Conservation (phyloP, 2,113 vertebrate species). For the Megaleporinus macrocephalus region DNA sequence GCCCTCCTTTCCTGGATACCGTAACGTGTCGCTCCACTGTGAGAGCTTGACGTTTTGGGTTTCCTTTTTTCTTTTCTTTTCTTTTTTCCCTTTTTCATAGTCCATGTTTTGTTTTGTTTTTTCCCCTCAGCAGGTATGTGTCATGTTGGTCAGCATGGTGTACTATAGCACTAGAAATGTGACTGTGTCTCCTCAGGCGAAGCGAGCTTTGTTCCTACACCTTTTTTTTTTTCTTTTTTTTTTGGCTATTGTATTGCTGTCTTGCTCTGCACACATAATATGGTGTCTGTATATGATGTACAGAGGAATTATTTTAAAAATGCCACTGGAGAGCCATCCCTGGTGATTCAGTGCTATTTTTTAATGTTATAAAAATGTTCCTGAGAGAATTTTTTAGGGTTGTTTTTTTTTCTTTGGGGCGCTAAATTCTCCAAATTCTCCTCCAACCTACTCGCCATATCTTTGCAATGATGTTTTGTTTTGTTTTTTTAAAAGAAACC, state of each 20-base stretch:
- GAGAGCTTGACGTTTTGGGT: neutral
- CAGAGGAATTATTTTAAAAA: conserved; percentile 84
- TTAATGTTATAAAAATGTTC: conserved; percentile 34
- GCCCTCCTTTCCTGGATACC: conserved; percentile 29
- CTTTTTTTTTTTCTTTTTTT: too few relatives aligned
- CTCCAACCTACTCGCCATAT: neutral
- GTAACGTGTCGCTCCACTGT: conserved; percentile 40
- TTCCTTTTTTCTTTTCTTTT: neutral
- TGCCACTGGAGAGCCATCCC: conserved; percentile 51
- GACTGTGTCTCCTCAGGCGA: conserved; percentile 50
- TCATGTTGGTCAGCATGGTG: conserved; percentile 58
- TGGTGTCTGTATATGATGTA: conserved; percentile 86
- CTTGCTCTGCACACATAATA: conserved; percentile 65
- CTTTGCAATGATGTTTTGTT: conserved; percentile 6
- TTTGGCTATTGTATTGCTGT: conserved; percentile 39
- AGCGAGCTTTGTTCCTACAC: conserved; percentile 34
- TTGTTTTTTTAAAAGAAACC: neutral
- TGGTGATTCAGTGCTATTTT: conserved; percentile 34
- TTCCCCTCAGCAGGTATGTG: conserved; percentile 27
- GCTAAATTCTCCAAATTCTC: conserved; percentile 10
- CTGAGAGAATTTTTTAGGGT: conserved; percentile 6
- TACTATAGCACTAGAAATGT: conserved; percentile 60
- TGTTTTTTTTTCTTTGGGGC: neutral
- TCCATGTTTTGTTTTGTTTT: neutral
- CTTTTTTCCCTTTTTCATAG: neutral